Evolutionary conservation across 2,797 vertebrate species (phyloP).

Genomic region (Lacerta viridis): DNA sequence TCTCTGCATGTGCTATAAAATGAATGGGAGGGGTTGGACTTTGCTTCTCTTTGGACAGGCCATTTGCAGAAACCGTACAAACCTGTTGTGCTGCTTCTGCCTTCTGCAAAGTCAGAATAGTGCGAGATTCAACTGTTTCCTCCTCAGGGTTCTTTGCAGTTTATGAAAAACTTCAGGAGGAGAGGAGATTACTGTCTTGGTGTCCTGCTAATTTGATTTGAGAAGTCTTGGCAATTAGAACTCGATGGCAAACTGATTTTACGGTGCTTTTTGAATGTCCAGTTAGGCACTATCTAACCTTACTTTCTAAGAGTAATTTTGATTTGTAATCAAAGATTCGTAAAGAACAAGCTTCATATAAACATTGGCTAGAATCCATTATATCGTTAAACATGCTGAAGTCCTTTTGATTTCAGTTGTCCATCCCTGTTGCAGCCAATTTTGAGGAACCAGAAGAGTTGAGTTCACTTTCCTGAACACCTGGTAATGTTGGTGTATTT

Average conservation of each 20-base stretch:
- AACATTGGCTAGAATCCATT: background rate
- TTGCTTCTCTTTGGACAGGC: background rate
- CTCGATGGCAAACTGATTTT: background rate
- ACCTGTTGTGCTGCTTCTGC: background rate
- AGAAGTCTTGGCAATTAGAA: background rate
- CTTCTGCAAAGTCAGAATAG: background rate
- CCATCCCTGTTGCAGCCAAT: background rate
- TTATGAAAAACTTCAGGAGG: background rate
- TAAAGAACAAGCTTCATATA: background rate
- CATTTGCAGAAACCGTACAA: background rate
- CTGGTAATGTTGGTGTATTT: background rate
- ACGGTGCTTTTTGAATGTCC: background rate
- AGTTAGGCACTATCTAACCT: background rate
- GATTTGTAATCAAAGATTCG: background rate
- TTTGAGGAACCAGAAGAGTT: background rate
- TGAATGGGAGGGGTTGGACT: no score
- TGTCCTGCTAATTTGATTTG: background rate
- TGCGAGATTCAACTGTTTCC: background rate
- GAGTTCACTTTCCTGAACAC: constrained; percentile 14
- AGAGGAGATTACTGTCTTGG: background rate
- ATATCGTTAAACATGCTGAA: background rate
- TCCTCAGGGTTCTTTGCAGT: background rate
- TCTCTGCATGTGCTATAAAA: background rate
- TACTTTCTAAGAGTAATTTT: background rate
- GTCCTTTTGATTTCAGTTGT: background rate